Conservation (phyloP, 1,140 invertebrate genomes). For the Ceratoteleas bidentatus region DNA sequence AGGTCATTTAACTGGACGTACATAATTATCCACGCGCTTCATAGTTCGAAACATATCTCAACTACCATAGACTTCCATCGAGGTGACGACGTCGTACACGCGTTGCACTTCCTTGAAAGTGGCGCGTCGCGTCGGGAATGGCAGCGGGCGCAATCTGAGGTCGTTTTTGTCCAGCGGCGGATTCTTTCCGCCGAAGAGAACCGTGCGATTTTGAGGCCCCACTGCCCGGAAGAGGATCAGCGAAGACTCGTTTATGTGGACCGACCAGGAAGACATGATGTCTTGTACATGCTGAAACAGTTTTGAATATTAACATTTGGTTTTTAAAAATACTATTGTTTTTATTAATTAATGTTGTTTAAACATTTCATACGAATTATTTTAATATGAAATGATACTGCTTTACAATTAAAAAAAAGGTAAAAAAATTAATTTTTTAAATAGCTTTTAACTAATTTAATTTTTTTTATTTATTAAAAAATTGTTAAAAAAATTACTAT, state of each 20-base stretch:
- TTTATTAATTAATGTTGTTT: background rate
- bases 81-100: slow-evolving; percentile 87
- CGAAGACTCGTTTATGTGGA: slow-evolving; percentile 86
- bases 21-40: no score
- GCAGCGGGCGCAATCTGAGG: slow-evolving; percentile 86
- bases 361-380: no score
- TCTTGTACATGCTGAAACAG: slow-evolving; percentile 89
- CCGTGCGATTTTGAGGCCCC: slow-evolving; percentile 86
- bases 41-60: background rate
- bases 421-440: no score
- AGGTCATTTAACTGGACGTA: no score
- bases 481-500: no score
- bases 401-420: no score
- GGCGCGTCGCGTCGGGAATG: slow-evolving; percentile 91
- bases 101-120: slow-evolving; percentile 91
- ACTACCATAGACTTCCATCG: slow-evolving; percentile 88
- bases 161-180: slow-evolving; percentile 86
- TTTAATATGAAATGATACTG: no score
- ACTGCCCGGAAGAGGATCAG: slow-evolving; percentile 90
- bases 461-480: no score
- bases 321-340: no score
- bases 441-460: no score
- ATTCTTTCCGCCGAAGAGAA: slow-evolving; percentile 89
- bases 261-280: slow-evolving; percentile 86
- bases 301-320: no score